phyloP scores from a whole-genome alignment of 2,113 vertebrate genomes.

The Sakesphorus luctuosus region DNA sequence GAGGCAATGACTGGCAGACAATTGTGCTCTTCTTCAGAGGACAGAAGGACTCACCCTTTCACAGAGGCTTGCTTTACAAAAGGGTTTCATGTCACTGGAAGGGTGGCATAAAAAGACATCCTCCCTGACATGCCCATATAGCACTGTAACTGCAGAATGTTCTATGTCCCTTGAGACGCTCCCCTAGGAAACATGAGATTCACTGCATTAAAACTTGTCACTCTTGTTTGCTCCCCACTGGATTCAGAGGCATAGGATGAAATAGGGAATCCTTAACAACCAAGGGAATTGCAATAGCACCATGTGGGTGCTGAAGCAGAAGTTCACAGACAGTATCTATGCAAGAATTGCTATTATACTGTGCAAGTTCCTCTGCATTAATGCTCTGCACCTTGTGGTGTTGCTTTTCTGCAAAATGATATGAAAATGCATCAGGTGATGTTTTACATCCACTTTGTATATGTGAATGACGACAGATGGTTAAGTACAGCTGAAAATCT shows the following conservation, averaged over 20 bases:
- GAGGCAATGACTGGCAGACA: background rate
- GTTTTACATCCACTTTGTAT: background rate
- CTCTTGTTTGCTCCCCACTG: background rate
- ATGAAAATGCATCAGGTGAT: background rate
- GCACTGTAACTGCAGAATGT: background rate
- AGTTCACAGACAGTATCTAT: background rate
- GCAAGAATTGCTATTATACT: background rate
- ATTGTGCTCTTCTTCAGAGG: background rate
- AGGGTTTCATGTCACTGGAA: background rate
- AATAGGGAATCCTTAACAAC: background rate
- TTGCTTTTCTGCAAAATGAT: background rate
- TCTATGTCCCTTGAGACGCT: background rate
- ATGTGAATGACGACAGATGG: background rate
- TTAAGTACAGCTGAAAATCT: background rate
- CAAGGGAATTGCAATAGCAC: background rate
- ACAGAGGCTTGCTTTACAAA: background rate
- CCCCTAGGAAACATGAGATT: background rate
- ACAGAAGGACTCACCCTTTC: background rate
- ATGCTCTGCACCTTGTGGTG: background rate
- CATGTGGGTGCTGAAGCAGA: background rate
- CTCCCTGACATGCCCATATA: background rate
- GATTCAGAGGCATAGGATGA: background rate
- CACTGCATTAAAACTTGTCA: background rate
- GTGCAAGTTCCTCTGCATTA: background rate
- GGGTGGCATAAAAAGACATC: background rate